Conservation (phyloP, 2,797 vertebrate genomes). For the Hozukius guyotensis region DNA sequence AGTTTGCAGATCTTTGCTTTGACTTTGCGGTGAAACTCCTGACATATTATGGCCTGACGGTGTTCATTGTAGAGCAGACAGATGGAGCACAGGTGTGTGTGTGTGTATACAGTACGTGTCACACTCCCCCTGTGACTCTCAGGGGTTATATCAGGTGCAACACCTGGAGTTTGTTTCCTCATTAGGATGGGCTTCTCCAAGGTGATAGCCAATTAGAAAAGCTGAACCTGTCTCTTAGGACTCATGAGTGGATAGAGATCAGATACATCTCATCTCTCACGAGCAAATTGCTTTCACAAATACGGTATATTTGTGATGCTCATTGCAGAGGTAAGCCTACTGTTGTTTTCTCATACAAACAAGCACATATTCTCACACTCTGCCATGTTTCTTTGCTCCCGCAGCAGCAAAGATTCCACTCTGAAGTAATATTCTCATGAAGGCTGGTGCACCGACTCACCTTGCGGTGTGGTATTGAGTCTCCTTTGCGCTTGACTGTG, state of each 20-base stretch:
- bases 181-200: slow-evolving; percentile 64
- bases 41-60: not conserved
- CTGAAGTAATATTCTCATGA: slow-evolving; percentile 59
- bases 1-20: not conserved
- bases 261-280: slow-evolving; percentile 47
- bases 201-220: slow-evolving; percentile 65
- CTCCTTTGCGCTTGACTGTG: slow-evolving; percentile 77
- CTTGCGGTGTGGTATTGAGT: slow-evolving; percentile 69
- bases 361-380: slow-evolving; percentile 24
- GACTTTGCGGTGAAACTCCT: not conserved
- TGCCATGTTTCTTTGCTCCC: slow-evolving; percentile 10
- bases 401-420: slow-evolving; percentile 32
- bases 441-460: slow-evolving; percentile 64
- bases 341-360: slow-evolving; percentile 7
- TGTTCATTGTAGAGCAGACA: slow-evolving; percentile 37
- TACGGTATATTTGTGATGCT: not conserved
- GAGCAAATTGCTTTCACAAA: slow-evolving; percentile 44
- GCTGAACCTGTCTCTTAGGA: slow-evolving; percentile 40
- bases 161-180: slow-evolving; percentile 63
- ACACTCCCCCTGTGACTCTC: slow-evolving; percentile 46
- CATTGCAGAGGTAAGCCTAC: not conserved
- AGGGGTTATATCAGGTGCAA: slow-evolving; percentile 58
- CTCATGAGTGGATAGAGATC: slow-evolving; percentile 40
- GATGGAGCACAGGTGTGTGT: slow-evolving; percentile 35
- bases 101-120: slow-evolving; percentile 24